phyloP scores from a whole-genome alignment of 2,888 invertebrate genomes.

The Ditylenchus weischeri region DNA sequence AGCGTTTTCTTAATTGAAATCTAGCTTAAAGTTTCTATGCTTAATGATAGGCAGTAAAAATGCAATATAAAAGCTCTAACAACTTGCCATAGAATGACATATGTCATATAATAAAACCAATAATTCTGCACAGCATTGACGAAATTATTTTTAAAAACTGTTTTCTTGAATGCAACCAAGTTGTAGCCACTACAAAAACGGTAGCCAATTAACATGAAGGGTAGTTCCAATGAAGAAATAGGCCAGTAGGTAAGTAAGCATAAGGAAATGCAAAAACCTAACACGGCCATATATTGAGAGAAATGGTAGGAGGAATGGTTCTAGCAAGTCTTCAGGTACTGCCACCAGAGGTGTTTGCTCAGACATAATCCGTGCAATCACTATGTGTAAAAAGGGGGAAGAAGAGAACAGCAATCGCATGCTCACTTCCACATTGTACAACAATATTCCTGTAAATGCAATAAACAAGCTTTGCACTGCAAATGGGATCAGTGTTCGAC shows the following conservation, averaged over 20 bases:
- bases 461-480: constrained; percentile 41
- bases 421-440: constrained; percentile 47
- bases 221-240: constrained; percentile 47
- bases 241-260: constrained; percentile 41
- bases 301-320: constrained; percentile 40
- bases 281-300: constrained; percentile 34
- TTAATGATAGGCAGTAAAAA: too few species aligned
- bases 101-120: too few species aligned
- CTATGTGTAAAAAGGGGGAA: constrained; percentile 45
- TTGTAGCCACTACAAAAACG: constrained; percentile 38
- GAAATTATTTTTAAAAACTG: not conserved
- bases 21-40: too few species aligned
- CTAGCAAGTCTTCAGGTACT: constrained; percentile 36
- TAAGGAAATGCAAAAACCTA: constrained; percentile 32
- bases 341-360: constrained; percentile 28
- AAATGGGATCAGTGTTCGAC: constrained; percentile 34
- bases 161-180: constrained; percentile 6
- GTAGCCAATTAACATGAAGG: constrained; percentile 50
- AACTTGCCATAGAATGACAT: too few species aligned
- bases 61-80: too few species aligned
- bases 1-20: too few species aligned
- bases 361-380: constrained; percentile 41
- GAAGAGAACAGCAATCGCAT: constrained; percentile 52
- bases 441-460: constrained; percentile 38
- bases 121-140: too few species aligned